Percentiles rank a stretch among this genome's conserved stretches.
These are phyloP conservation scores for Agriopis marginaria DNA, from an alignment of 2,888 invertebrate genomes.

Conservation along the genomic window DNA sequence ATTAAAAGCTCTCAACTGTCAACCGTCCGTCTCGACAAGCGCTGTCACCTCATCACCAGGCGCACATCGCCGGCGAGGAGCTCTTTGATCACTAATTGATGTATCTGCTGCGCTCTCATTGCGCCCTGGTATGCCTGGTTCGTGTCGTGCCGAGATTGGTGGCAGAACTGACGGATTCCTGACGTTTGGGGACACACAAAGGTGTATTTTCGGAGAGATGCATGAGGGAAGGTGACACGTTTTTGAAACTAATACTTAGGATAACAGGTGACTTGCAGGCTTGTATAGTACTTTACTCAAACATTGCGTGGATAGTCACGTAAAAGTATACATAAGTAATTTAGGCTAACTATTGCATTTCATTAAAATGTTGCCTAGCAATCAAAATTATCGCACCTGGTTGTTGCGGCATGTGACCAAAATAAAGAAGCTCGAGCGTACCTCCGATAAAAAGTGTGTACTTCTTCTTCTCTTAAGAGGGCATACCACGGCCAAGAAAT, in stretches of 20 bases:
- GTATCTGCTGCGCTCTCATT: slow-evolving; percentile 67
- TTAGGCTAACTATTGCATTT: too few relatives aligned
- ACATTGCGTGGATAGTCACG: too few relatives aligned
- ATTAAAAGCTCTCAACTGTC: slow-evolving; percentile 20
- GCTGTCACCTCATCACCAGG: slow-evolving; percentile 68
- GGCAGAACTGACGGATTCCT: slow-evolving; percentile 22
- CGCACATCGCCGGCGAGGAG: slow-evolving; percentile 63
- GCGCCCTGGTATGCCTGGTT: slow-evolving; percentile 67
- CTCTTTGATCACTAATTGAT: slow-evolving; percentile 77
- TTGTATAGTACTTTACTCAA: too few relatives aligned
- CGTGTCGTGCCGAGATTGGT: slow-evolving; percentile 54
- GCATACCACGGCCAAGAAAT: too few relatives aligned
- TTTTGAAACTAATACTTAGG: background rate
- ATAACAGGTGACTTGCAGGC: too few relatives aligned
- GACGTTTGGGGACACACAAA: slow-evolving; percentile 27
- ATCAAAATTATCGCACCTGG: too few relatives aligned
- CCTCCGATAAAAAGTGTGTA: too few relatives aligned
- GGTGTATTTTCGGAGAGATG: slow-evolving; percentile 13
- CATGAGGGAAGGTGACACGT: background rate
- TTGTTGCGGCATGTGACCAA: too few relatives aligned
- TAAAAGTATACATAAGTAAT: too few relatives aligned
- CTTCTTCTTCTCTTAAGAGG: too few relatives aligned
- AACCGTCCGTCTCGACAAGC: slow-evolving; percentile 25
- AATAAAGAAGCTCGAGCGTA: too few relatives aligned
- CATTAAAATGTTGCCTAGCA: too few relatives aligned